Percentiles rank a stretch among this genome's conserved stretches.
phyloP scores from a whole-genome alignment of 2,888 invertebrate species.

The Homarus gammarus region DNA sequence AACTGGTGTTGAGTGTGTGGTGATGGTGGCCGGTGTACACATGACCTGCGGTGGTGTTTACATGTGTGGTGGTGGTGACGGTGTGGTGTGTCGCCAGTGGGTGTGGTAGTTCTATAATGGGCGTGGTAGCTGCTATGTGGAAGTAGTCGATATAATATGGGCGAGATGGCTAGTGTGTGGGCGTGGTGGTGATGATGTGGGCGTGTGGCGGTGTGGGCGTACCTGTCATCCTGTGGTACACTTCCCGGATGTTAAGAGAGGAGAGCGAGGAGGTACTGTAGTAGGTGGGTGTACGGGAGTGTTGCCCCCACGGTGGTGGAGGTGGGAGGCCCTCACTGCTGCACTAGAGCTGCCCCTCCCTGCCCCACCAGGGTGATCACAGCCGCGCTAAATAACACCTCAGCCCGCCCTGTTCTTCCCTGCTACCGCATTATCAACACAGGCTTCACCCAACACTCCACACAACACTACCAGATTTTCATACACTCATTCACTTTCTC shows the following conservation, averaged over 20 bases:
- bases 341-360: constrained; percentile 4
- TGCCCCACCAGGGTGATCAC: constrained; percentile 15
- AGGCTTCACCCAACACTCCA: neutral
- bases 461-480: neutral
- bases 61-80: neutral
- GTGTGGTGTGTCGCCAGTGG: neutral
- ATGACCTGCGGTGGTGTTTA: no score
- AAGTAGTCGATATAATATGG: neutral
- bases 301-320: neutral
- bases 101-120: neutral
- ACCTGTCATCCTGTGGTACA: constrained; percentile 29
- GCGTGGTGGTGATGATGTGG: neutral
- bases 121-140: neutral
- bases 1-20: no score
- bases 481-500: neutral
- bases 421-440: constrained; percentile 11
- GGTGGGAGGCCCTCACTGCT: neutral
- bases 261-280: neutral
- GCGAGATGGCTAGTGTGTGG: neutral
- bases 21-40: no score
- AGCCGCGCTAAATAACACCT: neutral
- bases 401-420: neutral
- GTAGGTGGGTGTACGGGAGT: neutral
- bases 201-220: constrained; percentile 25
- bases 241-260: constrained; percentile 20